Percentiles rank a stretch among this genome's conserved stretches.
These are phyloP conservation scores for Gallinago undulata DNA, from an alignment of 2,113 vertebrate species.

Conservation along the genomic window DNA sequence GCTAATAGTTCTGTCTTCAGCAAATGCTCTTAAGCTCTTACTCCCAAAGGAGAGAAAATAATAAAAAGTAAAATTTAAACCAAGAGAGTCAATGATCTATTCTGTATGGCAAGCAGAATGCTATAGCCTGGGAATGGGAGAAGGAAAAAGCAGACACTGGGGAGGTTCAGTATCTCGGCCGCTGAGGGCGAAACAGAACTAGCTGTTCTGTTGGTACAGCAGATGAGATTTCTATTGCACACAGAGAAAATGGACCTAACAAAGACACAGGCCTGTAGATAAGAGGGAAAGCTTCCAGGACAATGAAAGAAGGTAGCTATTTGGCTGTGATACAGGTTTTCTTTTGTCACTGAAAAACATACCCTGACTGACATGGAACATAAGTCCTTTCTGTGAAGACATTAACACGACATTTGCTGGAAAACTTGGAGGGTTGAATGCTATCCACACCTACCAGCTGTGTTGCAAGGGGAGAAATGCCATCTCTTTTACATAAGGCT, in stretches of 20 bases:
- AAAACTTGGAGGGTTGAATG: slow-evolving; percentile 39
- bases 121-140: neutral
- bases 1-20: neutral
- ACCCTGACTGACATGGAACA: neutral
- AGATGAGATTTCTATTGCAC: neutral
- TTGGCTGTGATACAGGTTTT: neutral
- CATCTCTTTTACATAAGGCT: slow-evolving; percentile 41
- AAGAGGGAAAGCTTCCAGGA: slow-evolving; percentile 29
- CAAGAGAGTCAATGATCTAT: neutral
- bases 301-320: slow-evolving; percentile 4
- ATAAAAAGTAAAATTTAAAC: neutral
- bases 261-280: neutral
- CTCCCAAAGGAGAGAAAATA: neutral
- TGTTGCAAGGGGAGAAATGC: neutral
- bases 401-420: neutral
- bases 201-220: neutral
- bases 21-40: neutral
- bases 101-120: neutral
- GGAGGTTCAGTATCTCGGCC: neutral
- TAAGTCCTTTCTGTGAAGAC: neutral
- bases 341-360: neutral
- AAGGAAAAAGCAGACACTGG: neutral
- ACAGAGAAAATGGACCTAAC: neutral
- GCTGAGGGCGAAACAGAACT: neutral
- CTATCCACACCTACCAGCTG: slow-evolving; percentile 65